Conservation (phyloP, 2,113 vertebrate genomes). For the Toxotes jaculatrix region DNA sequence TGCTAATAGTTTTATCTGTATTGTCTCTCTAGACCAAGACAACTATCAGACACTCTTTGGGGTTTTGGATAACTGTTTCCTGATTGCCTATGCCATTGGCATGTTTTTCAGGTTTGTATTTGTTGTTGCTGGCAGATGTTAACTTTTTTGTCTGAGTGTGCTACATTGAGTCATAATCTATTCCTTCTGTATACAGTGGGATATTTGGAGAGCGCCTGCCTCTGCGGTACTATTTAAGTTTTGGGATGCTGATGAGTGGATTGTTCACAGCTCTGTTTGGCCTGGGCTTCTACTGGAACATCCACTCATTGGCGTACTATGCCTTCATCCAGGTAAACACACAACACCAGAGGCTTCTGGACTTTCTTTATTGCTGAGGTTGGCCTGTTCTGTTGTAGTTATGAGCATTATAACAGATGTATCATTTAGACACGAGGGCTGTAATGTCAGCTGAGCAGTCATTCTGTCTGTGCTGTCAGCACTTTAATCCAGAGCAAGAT, state of each 20-base stretch:
- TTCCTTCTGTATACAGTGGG: conserved; percentile 82
- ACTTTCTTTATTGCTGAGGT: neutral
- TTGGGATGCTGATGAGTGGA: conserved; percentile 93
- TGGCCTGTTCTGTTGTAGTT: neutral
- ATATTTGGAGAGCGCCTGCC: conserved; percentile 97
- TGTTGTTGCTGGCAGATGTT: no score
- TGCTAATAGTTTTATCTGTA: conserved; percentile 3
- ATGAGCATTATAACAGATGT: neutral
- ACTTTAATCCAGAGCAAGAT: no score
- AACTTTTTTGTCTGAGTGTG: neutral
- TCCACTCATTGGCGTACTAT: conserved; percentile 93
- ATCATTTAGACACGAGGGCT: no score
- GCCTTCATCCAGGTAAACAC: conserved; percentile 90
- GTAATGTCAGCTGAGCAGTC: neutral
- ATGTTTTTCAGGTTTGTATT: conserved; percentile 96
- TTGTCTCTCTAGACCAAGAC: conserved; percentile 84
- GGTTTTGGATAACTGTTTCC: conserved; percentile 93
- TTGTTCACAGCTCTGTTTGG: conserved; percentile 93
- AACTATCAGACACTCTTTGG: conserved; percentile 94
- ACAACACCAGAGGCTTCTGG: neutral
- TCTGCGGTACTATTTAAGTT: conserved; percentile 92
- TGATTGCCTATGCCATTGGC: conserved; percentile 95
- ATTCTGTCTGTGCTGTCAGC: no score
- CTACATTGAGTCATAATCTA: neutral
- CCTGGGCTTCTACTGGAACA: conserved; percentile 93